Evolutionary conservation across 2,113 vertebrate genomes (phyloP).

Genomic region (Dromaius novaehollandiae): DNA sequence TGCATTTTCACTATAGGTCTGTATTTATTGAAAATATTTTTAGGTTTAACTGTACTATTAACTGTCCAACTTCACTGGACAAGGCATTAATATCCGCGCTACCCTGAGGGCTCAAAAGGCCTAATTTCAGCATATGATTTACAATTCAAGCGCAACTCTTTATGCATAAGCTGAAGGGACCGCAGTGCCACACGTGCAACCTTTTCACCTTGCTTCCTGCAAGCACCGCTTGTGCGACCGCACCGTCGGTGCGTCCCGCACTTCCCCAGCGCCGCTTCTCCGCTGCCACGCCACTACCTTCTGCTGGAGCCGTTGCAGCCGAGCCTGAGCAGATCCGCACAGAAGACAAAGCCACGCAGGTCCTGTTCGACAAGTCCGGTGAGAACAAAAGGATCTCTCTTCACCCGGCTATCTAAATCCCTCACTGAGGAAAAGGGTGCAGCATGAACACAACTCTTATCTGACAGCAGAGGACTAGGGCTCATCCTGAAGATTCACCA

Average conservation of each 20-base stretch:
- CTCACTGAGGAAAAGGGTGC: too few species aligned
- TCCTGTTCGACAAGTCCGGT: neutral
- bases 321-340: neutral
- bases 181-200: neutral
- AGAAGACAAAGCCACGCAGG: neutral
- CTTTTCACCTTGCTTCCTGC: neutral
- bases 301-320: neutral
- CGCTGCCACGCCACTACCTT: neutral
- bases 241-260: neutral
- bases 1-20: neutral
- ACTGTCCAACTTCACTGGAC: neutral
- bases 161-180: accelerated
- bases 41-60: neutral
- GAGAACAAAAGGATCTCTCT: neutral
- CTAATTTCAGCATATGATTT: neutral
- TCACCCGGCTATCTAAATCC: neutral
- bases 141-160: neutral
- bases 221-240: neutral
- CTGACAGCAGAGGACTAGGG: neutral
- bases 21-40: neutral
- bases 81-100: neutral
- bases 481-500: neutral
- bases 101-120: neutral
- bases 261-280: neutral
- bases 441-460: neutral